Evolutionary conservation across 37 sponge, comb jelly and placozoan species (phyloP), one percentile per base, ranked within the genome.

Genomic region (Aplysina aerophoba): DNA sequence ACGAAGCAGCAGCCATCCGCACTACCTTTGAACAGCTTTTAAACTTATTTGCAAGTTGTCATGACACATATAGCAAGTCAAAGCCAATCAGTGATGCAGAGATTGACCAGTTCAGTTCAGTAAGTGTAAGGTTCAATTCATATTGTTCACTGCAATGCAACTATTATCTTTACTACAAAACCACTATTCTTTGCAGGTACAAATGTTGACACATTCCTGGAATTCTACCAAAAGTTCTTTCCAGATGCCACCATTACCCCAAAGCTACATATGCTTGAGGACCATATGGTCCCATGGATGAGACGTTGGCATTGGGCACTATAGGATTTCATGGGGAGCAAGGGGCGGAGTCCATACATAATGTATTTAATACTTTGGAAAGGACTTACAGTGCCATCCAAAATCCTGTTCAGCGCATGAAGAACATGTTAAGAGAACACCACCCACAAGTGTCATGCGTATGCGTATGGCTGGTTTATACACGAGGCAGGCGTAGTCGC

Each of bases 281-380:
- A 87, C 22, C 87, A 81, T 81, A 59, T 67, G 13, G 40, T 81
- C 31, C 59, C 55, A 16, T 88, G 88, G 88, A 21, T 88, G 83
- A n/a, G 31, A 20, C 20, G 36, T 35, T 83, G 83, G 83, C 50
- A 88, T 19, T 22, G 71, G 17, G 83, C 83, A 33, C 22, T 35
- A n/a, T n/a, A 27, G 88, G 88, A 22, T 27, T 88, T 16, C 67
- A 79, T 69, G 88, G 88, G 64, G 88, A 88, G 35, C 88, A 88
- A 34, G 83, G 88, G 17, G 87, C 87, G 20, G 87, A 87, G 37
- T 71, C 73, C 57, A 80, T 87, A 36, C 87, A 87, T 71, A 72
- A 69, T 6, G 16, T 81, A 69, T 56, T 87, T 39, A 50, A 68
- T 35, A 68, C 24, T 37, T 34, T 85, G 15, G 59, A 80, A 34